Conservation (phyloP, 2,797 vertebrate genomes). For the Threskiornis aethiopicus region DNA sequence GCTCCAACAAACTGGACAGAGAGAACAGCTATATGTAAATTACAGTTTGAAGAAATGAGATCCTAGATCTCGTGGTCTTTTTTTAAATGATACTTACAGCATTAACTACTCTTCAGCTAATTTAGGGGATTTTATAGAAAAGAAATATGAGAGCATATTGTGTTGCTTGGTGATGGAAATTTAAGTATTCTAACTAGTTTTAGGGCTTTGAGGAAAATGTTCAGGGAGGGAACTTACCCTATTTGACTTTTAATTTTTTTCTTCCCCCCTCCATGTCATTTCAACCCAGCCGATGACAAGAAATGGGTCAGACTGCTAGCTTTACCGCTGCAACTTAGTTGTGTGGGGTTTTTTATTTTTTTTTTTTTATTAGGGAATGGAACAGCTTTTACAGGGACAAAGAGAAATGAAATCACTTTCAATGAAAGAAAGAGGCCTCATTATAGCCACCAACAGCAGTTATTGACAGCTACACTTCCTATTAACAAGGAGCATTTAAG, state of each 20-base stretch:
- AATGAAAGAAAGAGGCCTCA: conserved; percentile 85
- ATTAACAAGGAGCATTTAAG: conserved; percentile 87
- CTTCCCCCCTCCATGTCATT: conserved; percentile 33
- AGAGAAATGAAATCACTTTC: conserved; percentile 95
- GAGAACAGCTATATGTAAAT: conserved; percentile 42
- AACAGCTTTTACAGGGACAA: conserved; percentile 82
- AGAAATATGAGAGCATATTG: not conserved
- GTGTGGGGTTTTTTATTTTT: conserved; percentile 19
- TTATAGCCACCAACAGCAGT: conserved; percentile 85
- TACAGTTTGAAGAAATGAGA: conserved; percentile 5
- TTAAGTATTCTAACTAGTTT: conserved; percentile 30
- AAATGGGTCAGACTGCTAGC: conserved; percentile 74
- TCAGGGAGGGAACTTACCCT: conserved; percentile 28
- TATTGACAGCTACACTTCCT: conserved; percentile 86
- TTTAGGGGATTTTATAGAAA: conserved; percentile 9
- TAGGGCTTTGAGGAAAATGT: conserved; percentile 47
- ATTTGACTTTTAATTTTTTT: conserved; percentile 30
- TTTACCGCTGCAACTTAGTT: conserved; percentile 69
- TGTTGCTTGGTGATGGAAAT: conserved; percentile 28
- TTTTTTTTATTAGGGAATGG: conserved; percentile 65
- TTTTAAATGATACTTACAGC: not conserved
- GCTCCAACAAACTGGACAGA: not conserved
- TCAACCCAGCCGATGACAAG: conserved; percentile 73
- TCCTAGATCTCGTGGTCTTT: not conserved
- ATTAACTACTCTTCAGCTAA: conserved; percentile 27